Percentiles rank a stretch among this genome's conserved stretches.
Evolutionary conservation across 2,888 invertebrate genomes (phyloP).

Genomic region (Pycnomerus fuliginosus): DNA sequence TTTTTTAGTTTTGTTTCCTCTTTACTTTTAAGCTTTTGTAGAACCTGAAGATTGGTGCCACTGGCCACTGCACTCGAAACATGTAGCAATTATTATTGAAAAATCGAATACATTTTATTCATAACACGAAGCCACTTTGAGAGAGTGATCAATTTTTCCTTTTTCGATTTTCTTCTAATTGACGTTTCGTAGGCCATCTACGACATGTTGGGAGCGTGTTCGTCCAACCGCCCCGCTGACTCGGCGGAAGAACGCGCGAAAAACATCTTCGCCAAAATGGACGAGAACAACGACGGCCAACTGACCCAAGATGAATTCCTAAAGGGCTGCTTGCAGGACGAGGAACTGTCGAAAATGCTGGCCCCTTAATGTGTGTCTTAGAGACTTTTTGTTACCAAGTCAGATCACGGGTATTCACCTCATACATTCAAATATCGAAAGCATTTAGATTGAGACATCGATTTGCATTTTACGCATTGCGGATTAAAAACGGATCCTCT

Average conservation of each 20-base stretch:
- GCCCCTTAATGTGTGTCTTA: constrained; percentile 70
- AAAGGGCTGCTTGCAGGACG: constrained; percentile 95
- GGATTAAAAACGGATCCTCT: constrained; percentile 23
- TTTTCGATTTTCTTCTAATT: too few relatives aligned
- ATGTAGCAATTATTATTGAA: too few relatives aligned
- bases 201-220: constrained; percentile 98
- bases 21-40: too few relatives aligned
- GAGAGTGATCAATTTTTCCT: too few relatives aligned
- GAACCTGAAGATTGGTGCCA: too few relatives aligned
- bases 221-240: constrained; percentile 91
- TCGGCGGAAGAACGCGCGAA: constrained; percentile 97
- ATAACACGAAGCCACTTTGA: too few relatives aligned
- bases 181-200: constrained; percentile 86
- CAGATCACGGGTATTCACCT: constrained; percentile 24
- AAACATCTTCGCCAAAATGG: constrained; percentile 99
- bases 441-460: constrained; percentile 21
- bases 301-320: constrained; percentile 97
- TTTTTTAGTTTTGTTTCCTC: too few relatives aligned
- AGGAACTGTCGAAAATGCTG: constrained; percentile 92
- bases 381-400: constrained; percentile 5
- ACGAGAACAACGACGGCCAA: constrained; percentile 98
- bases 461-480: constrained; percentile 22
- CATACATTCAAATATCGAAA: constrained; percentile 18
- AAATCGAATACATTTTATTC: too few relatives aligned
- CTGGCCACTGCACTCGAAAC: too few relatives aligned